A percentile compares a stretch with the other conserved stretches of the same genome.
These are phyloP conservation scores for Ephydatia muelleri DNA, from an alignment of 37 sponge, comb jelly and placozoan species.

Conservation along the genomic window DNA sequence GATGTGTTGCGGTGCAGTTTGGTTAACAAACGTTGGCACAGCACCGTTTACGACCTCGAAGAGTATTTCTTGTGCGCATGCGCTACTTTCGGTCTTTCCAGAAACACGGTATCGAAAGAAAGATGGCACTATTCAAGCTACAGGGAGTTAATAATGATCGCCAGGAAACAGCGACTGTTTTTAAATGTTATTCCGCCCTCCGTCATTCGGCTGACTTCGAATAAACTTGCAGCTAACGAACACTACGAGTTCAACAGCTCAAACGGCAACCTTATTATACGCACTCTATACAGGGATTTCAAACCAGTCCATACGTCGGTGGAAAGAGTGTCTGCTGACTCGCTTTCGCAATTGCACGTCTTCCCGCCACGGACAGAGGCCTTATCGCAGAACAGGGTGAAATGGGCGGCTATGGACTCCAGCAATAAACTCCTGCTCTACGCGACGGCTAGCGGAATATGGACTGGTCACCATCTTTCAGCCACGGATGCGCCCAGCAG, in stretches of 20 bases:
- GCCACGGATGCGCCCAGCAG: background rate
- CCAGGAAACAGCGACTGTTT: background rate
- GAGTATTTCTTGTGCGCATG: conserved; percentile 38
- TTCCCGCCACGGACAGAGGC: background rate
- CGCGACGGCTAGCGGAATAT: conserved; percentile 49
- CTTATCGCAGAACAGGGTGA: conserved; percentile 19
- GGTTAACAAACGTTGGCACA: conserved; percentile 21
- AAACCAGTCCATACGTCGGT: conserved; percentile 18
- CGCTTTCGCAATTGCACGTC: background rate
- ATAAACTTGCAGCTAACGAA: background rate
- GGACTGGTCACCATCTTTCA: conserved; percentile 25
- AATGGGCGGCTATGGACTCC: conserved; percentile 6
- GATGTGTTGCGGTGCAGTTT: conserved; percentile 18
- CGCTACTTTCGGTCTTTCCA: conserved; percentile 14
- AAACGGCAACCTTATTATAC: conserved; percentile 3
- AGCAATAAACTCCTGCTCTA: conserved; percentile 4
- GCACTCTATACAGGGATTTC: conserved; percentile 50
- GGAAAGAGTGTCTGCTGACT: background rate
- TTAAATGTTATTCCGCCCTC: background rate
- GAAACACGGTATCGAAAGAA: background rate
- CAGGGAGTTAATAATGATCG: background rate
- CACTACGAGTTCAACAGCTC: conserved; percentile 33
- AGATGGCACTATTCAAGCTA: background rate
- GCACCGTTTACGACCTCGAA: conserved; percentile 14
- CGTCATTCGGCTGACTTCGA: background rate